A percentile compares a stretch with the other conserved stretches of the same genome.
These are phyloP conservation scores for Rhynchopsitta pachyrhyncha DNA, from an alignment of 2,113 vertebrate genomes.

Conservation along the genomic window DNA sequence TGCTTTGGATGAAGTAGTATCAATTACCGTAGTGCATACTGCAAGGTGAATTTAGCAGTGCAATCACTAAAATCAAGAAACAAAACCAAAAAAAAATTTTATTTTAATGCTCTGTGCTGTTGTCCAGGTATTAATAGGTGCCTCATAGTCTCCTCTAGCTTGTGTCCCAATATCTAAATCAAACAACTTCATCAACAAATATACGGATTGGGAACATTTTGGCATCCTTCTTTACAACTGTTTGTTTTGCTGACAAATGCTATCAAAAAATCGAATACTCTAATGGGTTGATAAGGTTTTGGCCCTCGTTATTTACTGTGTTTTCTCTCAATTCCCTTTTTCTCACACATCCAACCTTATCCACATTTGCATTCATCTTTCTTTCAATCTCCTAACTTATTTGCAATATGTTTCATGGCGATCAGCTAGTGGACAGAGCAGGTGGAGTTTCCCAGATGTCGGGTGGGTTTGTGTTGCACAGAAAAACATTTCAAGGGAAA, in stretches of 20 bases:
- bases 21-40: neutral
- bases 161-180: neutral
- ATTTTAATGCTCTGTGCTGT: neutral
- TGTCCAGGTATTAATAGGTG: neutral
- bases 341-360: neutral
- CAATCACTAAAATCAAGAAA: neutral
- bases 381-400: neutral
- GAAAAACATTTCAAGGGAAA: neutral
- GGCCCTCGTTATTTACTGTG: neutral
- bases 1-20: neutral
- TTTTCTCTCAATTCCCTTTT: neutral
- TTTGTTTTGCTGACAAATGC: neutral
- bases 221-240: neutral
- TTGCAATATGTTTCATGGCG: neutral
- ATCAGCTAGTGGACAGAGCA: neutral
- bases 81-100: neutral
- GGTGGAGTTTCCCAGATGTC: neutral
- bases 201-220: neutral
- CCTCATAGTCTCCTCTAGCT: neutral
- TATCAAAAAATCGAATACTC: fast-evolving
- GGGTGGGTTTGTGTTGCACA: neutral
- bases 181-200: neutral
- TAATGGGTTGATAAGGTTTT: neutral
- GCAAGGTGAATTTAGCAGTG: neutral
- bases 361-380: neutral